Conservation (phyloP, 1,140 invertebrate species). For the Heliconius eleuchia region DNA sequence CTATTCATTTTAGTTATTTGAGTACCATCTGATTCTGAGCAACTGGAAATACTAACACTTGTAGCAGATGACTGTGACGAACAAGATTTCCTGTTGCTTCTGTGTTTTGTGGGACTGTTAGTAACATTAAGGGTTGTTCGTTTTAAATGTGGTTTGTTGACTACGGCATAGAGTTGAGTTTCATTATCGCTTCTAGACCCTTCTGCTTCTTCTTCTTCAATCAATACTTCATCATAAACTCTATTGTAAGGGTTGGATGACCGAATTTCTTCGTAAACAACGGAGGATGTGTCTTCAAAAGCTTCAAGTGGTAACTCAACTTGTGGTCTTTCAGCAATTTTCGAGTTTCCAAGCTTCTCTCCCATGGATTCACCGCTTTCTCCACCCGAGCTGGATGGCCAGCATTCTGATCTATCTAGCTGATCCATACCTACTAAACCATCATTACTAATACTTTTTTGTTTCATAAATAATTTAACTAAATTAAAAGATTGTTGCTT, state of each 20-base stretch:
- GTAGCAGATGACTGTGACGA: constrained; percentile 77
- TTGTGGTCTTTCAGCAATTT: constrained; percentile 64
- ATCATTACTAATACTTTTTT: constrained; percentile 90
- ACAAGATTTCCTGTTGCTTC: constrained; percentile 71
- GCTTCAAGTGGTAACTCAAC: constrained; percentile 62
- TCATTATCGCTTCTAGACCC: constrained; percentile 69
- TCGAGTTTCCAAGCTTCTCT: constrained; percentile 60
- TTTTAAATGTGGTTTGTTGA: constrained; percentile 74
- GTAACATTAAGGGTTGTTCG: constrained; percentile 81
- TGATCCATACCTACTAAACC: constrained; percentile 84
- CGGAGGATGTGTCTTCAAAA: constrained; percentile 54
- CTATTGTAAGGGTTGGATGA: constrained; percentile 55
- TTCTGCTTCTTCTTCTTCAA: constrained; percentile 74
- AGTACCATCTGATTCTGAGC: constrained; percentile 79
- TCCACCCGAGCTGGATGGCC: constrained; percentile 81
- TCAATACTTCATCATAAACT: constrained; percentile 72
- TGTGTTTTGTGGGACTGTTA: constrained; percentile 72
- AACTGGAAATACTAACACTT: constrained; percentile 80
- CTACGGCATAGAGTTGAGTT: constrained; percentile 75
- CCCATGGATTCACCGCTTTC: constrained; percentile 76
- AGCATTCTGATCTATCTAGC: constrained; percentile 84
- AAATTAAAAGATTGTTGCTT: constrained; percentile 88
- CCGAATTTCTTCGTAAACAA: constrained; percentile 68
- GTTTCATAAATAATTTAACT: constrained; percentile 94
- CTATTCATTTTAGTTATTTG: constrained; percentile 78